phyloP scores from a whole-genome alignment of 1,140 invertebrate genomes.

The Orchesella cincta region DNA sequence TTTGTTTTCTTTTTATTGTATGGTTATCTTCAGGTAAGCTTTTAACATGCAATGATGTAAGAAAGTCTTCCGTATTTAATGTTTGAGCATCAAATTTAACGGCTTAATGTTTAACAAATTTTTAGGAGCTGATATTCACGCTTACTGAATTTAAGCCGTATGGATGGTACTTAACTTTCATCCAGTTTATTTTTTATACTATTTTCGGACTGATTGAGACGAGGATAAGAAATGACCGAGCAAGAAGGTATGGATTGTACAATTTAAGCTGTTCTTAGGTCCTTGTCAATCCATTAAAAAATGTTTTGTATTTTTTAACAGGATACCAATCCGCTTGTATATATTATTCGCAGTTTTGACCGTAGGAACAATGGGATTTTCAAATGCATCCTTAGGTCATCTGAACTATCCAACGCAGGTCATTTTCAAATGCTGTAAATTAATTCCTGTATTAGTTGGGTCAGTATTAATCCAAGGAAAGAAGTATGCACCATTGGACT shows the following conservation, averaged over 20 bases:
- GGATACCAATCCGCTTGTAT: slow-evolving; percentile 82
- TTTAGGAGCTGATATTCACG: slow-evolving; percentile 84
- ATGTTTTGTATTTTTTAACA: slow-evolving; percentile 55
- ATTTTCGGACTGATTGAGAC: slow-evolving; percentile 78
- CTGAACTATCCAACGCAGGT: slow-evolving; percentile 92
- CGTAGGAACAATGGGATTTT: slow-evolving; percentile 92
- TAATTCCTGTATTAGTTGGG: slow-evolving; percentile 91
- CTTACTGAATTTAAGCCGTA: slow-evolving; percentile 83
- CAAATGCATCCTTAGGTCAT: slow-evolving; percentile 91
- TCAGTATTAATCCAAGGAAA: slow-evolving; percentile 90
- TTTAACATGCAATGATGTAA: neutral
- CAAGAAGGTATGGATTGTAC: slow-evolving; percentile 63
- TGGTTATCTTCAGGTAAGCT: slow-evolving; percentile 78
- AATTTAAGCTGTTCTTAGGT: neutral
- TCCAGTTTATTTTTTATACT: slow-evolving; percentile 87
- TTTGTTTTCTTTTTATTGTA: slow-evolving; percentile 88
- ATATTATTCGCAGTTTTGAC: slow-evolving; percentile 80
- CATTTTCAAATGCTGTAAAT: slow-evolving; percentile 95
- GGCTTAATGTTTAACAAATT: slow-evolving; percentile 21
- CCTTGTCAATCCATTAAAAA: neutral
- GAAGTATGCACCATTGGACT: slow-evolving; percentile 79
- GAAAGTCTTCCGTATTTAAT: slow-evolving; percentile 25
- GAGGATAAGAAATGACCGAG: slow-evolving; percentile 64
- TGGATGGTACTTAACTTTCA: slow-evolving; percentile 88
- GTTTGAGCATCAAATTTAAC: slow-evolving; percentile 31